Percentiles rank a stretch among this genome's conserved stretches.
phyloP scores from a whole-genome alignment of 1,140 invertebrate genomes.

The Sinonovacula constricta region DNA sequence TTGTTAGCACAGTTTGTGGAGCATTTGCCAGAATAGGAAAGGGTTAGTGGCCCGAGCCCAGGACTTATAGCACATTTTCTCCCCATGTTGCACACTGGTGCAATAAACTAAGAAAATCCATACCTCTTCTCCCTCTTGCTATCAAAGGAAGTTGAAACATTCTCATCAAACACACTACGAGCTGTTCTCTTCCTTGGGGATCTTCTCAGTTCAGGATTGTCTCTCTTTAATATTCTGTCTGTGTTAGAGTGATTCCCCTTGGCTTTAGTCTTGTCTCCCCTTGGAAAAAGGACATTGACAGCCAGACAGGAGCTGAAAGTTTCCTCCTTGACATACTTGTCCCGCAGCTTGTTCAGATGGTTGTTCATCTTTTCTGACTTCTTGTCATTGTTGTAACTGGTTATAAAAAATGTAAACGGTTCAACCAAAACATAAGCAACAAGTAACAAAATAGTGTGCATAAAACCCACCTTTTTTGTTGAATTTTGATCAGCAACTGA shows the following conservation, averaged over 20 bases:
- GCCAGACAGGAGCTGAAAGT: constrained; percentile 57
- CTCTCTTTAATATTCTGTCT: too few relatives aligned
- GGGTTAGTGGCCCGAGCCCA: too few relatives aligned
- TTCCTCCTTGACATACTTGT: constrained; percentile 60
- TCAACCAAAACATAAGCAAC: too few relatives aligned
- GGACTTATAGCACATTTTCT: too few relatives aligned
- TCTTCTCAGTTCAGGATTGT: background rate
- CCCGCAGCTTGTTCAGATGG: constrained; percentile 57
- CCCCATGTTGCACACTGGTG: background rate
- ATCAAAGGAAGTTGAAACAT: background rate
- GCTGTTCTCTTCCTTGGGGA: constrained; percentile 50
- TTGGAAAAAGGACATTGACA: constrained; percentile 41
- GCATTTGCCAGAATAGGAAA: too few relatives aligned
- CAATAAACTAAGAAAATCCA: background rate
- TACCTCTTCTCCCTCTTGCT: background rate
- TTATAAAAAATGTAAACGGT: background rate
- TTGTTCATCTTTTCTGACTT: constrained; percentile 56
- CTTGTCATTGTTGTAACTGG: constrained; percentile 63
- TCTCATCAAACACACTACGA: constrained; percentile 30
- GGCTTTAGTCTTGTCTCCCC: constrained; percentile 33
- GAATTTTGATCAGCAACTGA: too few relatives aligned
- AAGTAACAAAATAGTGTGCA: too few relatives aligned
- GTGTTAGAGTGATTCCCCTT: too few relatives aligned
- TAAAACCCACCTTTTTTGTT: too few relatives aligned
- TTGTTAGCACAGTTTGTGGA: too few relatives aligned